Percentiles rank a stretch among this genome's conserved stretches.
Evolutionary conservation across 2,113 vertebrate species (phyloP).

Genomic region (Amblyopsis rosae): DNA sequence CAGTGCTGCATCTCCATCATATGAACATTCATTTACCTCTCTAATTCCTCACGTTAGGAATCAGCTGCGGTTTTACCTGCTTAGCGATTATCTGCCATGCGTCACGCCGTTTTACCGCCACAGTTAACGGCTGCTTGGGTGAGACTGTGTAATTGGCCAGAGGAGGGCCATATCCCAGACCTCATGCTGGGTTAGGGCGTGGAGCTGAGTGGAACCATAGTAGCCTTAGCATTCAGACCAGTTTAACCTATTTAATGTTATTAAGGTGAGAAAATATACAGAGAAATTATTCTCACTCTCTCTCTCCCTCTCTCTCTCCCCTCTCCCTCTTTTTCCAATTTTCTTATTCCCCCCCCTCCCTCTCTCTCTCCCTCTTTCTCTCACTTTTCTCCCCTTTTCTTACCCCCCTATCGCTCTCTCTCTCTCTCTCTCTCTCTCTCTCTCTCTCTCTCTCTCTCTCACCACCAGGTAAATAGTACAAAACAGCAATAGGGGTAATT

Average conservation of each 20-base stretch:
- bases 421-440: too few species aligned
- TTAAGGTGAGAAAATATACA: too few species aligned
- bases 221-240: neutral
- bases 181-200: neutral
- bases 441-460: too few species aligned
- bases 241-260: neutral
- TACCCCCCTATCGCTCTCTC: too few species aligned
- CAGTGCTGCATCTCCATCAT: neutral
- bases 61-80: neutral
- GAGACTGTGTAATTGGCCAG: conserved; percentile 2
- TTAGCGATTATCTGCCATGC: neutral
- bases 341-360: too few species aligned
- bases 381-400: too few species aligned
- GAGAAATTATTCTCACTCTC: neutral
- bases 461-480: too few species aligned
- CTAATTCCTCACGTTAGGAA: conserved; percentile 3
- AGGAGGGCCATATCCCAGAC: neutral
- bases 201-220: neutral
- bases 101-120: neutral
- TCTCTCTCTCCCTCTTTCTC: too few species aligned
- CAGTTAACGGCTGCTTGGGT: neutral
- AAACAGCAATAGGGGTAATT: too few species aligned
- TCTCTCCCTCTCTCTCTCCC: too few species aligned
- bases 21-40: neutral
- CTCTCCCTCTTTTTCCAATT: too few species aligned